These are phyloP conservation scores for Urocyon cinereoargenteus DNA, from an alignment of 2,797 vertebrate species.

Conservation along the genomic window DNA sequence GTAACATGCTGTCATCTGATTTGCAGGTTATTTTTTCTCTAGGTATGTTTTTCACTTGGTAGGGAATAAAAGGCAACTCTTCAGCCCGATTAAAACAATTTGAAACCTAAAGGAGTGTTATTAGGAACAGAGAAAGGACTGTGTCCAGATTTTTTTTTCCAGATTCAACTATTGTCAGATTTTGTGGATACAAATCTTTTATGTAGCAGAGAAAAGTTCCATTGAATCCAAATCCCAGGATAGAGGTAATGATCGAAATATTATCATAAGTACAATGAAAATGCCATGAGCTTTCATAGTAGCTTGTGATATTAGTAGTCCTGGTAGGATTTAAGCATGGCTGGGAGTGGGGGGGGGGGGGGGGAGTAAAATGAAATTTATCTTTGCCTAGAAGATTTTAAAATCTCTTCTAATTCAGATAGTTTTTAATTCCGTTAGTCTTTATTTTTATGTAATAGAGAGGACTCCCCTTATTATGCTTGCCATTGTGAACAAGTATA, in stretches of 20 bases:
- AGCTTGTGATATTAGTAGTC: neutral
- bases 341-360: neutral
- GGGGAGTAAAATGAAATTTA: neutral
- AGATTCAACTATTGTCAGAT: neutral
- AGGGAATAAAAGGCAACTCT: neutral
- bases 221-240: neutral
- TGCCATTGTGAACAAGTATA: neutral
- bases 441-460: neutral
- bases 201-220: neutral
- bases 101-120: neutral
- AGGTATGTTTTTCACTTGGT: neutral
- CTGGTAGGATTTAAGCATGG: neutral
- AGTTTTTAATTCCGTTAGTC: neutral
- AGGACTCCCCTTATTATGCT: neutral
- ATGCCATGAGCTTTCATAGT: neutral
- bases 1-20: conserved; percentile 47
- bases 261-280: neutral
- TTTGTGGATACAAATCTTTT: neutral
- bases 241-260: neutral
- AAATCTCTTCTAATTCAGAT: neutral
- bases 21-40: conserved; percentile 47
- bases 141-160: neutral
- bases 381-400: conserved; percentile 19
- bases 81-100: neutral
- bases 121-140: neutral